A percentile compares a stretch with the other conserved stretches of the same genome.
Evolutionary conservation across 2,113 vertebrate genomes (phyloP).

Genomic region (Irena cyanogastra): DNA sequence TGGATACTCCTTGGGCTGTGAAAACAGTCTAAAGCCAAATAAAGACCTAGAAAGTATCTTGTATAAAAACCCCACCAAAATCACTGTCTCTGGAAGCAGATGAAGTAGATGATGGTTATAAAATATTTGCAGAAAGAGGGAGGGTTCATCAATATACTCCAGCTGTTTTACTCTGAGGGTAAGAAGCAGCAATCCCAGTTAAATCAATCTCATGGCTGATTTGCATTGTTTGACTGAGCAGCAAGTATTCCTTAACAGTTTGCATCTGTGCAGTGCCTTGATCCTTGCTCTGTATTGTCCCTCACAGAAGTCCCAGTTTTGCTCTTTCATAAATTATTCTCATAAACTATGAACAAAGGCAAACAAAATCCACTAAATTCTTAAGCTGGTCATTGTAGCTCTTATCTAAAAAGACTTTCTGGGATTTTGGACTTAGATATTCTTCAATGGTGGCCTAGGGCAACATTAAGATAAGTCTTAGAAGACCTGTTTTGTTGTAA

Average conservation of each 20-base stretch:
- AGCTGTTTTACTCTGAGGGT: background rate
- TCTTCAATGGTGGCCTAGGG: accelerated
- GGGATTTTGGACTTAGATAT: background rate
- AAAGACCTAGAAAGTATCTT: background rate
- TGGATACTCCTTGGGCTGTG: background rate
- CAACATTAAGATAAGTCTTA: accelerated
- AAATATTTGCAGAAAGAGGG: background rate
- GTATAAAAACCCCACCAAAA: background rate
- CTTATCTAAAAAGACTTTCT: background rate
- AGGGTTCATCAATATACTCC: background rate
- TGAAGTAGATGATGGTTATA: background rate
- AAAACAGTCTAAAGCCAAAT: background rate
- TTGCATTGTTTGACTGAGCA: background rate
- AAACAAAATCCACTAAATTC: background rate
- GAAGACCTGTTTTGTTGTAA: background rate
- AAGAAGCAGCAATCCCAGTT: background rate
- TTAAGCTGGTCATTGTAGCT: background rate
- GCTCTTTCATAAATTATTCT: background rate
- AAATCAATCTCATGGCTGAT: background rate
- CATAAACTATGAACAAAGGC: background rate
- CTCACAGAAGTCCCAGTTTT: background rate
- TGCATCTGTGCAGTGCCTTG: background rate
- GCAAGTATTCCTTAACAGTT: background rate
- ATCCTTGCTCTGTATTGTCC: background rate
- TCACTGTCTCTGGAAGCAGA: background rate